Base-by-base conservation (phyloP, 2,797 vertebrate genomes). In the Artibeus lituratus region DNA sequence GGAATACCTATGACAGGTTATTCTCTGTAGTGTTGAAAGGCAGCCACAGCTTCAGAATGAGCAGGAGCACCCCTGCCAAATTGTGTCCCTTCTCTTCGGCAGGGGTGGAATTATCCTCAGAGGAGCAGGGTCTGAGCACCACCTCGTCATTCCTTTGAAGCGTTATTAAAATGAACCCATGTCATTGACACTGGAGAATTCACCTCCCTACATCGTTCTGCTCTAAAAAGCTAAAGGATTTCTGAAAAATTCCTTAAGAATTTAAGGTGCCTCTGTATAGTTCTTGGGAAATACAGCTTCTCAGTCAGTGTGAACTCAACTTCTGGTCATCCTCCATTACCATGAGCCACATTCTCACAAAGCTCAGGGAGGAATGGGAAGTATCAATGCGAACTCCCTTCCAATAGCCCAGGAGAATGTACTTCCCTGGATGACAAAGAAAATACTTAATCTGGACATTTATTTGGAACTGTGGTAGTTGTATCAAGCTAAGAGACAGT, bases 401-500 rank as follows among this genome's bases (percentile, higher is more conserved):
- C 29, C 16, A 35, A 9, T 0, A 47, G 72, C 24, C 57, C 29
- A 47, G 42, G 59, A 83, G 29, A 85, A 65, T 57, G 15, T 22
- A 15, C 35, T 92, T 93, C 82, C 14, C 29, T 44, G 18, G 10
- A 16, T 72, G 92, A 39, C 89, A 89, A 92, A 94, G 39, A 44
- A 92, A 92, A 83, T 37, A 14, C n/a, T 44, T 51, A 76, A 57
- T 55, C 1, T 53, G 44, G 32, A 57, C 18, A 10, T 80, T 47
- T 89, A 11, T 82, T 73, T 97, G 57, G 39, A 74, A 55, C 88
- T 94, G 22, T 72, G 15, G 90, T 77, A 37, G 32, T 87, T 83
- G 29, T 86, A 39, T 65, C n/a, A 39, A 77, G n/a, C 37, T n/a
- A 59, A 87, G 35, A 67, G 39, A 21, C 21, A 35, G 7, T 89